These are phyloP conservation scores for Drosophila dunni DNA, from an alignment of 1,140 invertebrate genomes.

Conservation along the genomic window DNA sequence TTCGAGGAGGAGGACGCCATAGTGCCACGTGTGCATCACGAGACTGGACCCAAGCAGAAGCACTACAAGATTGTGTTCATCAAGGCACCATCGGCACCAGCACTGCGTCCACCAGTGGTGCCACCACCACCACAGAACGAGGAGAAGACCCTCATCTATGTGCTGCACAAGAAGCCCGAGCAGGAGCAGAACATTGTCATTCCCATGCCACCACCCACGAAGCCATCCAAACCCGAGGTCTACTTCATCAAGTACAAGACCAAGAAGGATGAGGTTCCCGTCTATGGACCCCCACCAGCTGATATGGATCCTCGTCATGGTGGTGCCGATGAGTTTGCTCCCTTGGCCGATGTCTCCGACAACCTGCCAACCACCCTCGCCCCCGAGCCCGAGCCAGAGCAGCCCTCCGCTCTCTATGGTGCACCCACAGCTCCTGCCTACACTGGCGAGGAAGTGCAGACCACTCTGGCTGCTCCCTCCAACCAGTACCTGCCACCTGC, in stretches of 20 bases:
- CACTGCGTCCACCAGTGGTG: slow-evolving; percentile 87
- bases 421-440: slow-evolving; percentile 68
- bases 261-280: slow-evolving; percentile 84
- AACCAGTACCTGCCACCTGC: slow-evolving; percentile 77
- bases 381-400: slow-evolving; percentile 66
- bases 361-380: slow-evolving; percentile 66
- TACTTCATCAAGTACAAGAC: slow-evolving; percentile 96
- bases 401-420: slow-evolving; percentile 64
- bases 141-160: slow-evolving; percentile 94
- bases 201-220: slow-evolving; percentile 90
- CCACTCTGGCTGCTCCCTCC: slow-evolving; percentile 64
- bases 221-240: slow-evolving; percentile 92
- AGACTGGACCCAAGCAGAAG: slow-evolving; percentile 89
- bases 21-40: slow-evolving; percentile 85
- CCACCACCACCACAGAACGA: slow-evolving; percentile 90
- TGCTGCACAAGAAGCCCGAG: slow-evolving; percentile 93
- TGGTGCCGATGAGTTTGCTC: slow-evolving; percentile 61
- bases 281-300: slow-evolving; percentile 84
- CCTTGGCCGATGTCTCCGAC: slow-evolving; percentile 61
- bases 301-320: slow-evolving; percentile 74
- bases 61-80: slow-evolving; percentile 96
- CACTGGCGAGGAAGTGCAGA: slow-evolving; percentile 67
- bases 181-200: slow-evolving; percentile 90
- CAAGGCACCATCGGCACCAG: slow-evolving; percentile 91
- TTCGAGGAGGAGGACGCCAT: slow-evolving; percentile 86